These are phyloP conservation scores for Xestia ashworthii DNA, from an alignment of 2,888 invertebrate genomes.

Conservation along the genomic window DNA sequence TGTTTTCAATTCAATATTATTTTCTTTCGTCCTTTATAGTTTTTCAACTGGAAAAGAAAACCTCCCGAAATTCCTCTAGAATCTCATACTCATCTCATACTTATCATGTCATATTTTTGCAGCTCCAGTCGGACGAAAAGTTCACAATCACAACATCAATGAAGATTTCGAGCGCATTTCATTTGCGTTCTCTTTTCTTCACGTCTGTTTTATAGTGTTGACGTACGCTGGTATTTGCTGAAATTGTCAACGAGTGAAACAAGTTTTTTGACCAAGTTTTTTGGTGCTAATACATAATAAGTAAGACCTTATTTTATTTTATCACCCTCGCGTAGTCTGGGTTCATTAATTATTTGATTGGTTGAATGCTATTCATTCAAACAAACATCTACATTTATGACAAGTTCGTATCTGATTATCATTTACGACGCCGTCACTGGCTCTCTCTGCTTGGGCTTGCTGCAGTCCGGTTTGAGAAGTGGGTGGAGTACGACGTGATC, in stretches of 20 bases:
- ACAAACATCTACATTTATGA: slow-evolving; percentile 10
- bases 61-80: too few species aligned
- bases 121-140: background rate
- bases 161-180: background rate
- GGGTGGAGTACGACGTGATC: slow-evolving; percentile 61
- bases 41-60: too few species aligned
- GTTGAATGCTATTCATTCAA: slow-evolving; percentile 29
- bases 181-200: slow-evolving; percentile 35
- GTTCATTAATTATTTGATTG: slow-evolving; percentile 10
- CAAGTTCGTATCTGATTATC: slow-evolving; percentile 24
- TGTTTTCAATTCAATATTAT: too few species aligned
- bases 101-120: too few species aligned
- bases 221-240: slow-evolving; percentile 1
- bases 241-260: background rate
- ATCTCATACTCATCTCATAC: too few species aligned
- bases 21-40: too few species aligned
- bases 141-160: slow-evolving; percentile 2
- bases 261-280: background rate
- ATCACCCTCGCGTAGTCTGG: background rate
- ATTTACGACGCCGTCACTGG: slow-evolving; percentile 13
- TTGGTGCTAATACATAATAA: background rate
- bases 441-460: background rate
- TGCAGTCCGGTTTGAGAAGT: slow-evolving; percentile 65
- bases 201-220: slow-evolving; percentile 13
- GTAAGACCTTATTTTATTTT: slow-evolving; percentile 15